A percentile compares a stretch with the other conserved stretches of the same genome.
Evolutionary conservation across 1,140 invertebrate species (phyloP).

Genomic region (Bombus consobrinus): DNA sequence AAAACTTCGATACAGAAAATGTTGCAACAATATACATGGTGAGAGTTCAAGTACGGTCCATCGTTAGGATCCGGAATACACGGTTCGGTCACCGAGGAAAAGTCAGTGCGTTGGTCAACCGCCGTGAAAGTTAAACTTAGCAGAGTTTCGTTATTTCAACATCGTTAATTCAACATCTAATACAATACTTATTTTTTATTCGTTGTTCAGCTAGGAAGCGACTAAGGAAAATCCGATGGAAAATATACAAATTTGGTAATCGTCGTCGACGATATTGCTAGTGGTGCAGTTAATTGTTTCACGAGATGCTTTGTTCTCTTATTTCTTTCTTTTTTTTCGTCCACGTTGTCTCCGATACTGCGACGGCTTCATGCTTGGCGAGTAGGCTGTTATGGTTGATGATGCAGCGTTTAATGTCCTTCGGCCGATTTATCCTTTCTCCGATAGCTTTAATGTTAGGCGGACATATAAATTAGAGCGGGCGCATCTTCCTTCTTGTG

Average conservation of each 20-base stretch:
- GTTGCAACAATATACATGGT: not conserved
- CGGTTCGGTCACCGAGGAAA: not conserved
- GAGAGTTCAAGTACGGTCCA: not conserved
- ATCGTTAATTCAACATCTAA: not conserved
- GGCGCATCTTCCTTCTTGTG: slow-evolving; percentile 11
- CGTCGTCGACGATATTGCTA: not conserved
- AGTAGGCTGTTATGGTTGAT: slow-evolving; percentile 25
- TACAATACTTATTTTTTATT: not conserved
- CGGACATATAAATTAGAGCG: slow-evolving; percentile 52
- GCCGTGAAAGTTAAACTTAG: not conserved
- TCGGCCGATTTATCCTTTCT: slow-evolving; percentile 27
- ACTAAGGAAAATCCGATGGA: not conserved
- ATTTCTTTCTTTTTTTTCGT: not conserved
- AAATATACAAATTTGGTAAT: not conserved
- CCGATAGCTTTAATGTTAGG: slow-evolving; percentile 40
- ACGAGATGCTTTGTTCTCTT: not conserved
- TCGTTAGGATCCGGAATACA: too few relatives aligned
- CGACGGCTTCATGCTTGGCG: slow-evolving; percentile 17
- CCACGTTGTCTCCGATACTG: not conserved
- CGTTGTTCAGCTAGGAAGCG: too few relatives aligned
- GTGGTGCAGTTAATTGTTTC: not conserved
- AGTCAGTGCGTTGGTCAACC: not conserved
- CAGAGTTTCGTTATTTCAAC: not conserved
- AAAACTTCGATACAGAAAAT: not conserved
- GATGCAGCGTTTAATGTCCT: slow-evolving; percentile 43